Conservation (phyloP, 2,797 vertebrate genomes). For the Erithacus rubecula region DNA sequence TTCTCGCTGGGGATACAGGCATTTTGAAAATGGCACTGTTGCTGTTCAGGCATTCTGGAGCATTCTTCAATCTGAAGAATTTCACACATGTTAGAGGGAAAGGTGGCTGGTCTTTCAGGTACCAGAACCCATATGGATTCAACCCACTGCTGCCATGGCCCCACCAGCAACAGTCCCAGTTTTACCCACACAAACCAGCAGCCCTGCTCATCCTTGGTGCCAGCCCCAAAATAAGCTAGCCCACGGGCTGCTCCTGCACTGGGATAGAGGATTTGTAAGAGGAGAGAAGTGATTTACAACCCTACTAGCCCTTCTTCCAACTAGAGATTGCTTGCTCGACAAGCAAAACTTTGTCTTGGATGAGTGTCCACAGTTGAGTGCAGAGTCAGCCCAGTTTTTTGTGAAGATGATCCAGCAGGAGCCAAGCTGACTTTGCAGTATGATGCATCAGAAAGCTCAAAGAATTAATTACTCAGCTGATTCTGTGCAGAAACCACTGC, state of each 20-base stretch:
- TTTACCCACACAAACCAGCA: not conserved
- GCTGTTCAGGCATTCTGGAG: not conserved
- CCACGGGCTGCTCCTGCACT: not conserved
- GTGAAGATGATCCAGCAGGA: not conserved
- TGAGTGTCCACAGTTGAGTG: not conserved
- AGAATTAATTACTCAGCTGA: not conserved
- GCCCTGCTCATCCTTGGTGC: rapidly evolving
- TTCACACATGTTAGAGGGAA: not conserved
- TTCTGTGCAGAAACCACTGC: not conserved
- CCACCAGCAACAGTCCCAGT: not conserved
- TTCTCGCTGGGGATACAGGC: not conserved
- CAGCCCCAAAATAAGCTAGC: not conserved
- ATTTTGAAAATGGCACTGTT: not conserved
- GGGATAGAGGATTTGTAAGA: not conserved
- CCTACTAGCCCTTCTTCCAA: not conserved
- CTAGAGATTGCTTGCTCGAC: not conserved
- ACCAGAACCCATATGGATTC: rapidly evolving
- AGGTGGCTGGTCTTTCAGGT: not conserved
- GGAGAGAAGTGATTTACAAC: not conserved
- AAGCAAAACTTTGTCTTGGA: not conserved
- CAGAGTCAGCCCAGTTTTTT: not conserved
- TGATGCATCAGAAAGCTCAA: not conserved
- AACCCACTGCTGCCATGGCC: rapidly evolving
- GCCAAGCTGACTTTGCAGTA: not conserved
- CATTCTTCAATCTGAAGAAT: not conserved